Evolutionary conservation across 2,113 vertebrate genomes (phyloP), one percentile per base, ranked within the genome.

Genomic region (Halcyon malimbica): DNA sequence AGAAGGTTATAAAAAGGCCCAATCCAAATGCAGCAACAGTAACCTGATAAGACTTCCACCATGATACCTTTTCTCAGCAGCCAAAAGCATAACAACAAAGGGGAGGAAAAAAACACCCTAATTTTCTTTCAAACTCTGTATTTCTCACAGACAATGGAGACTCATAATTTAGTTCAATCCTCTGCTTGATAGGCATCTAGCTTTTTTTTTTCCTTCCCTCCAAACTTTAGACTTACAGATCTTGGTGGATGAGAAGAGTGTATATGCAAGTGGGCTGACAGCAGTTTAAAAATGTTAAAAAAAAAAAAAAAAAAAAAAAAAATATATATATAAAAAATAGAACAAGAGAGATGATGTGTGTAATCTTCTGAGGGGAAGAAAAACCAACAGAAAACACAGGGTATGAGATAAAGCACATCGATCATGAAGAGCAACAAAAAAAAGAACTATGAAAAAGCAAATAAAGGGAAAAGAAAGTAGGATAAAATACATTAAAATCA

Each of bases 11-110:
- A 57, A 83, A 90, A 91, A 80, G 48, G 54, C 31, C 46, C 56
- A 64, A 64, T 59, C 54, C 9, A 1, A 95, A 89, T 11, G 35
- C 64, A 89, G 56, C 5, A 88, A 69, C 39, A 90, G 21, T n/a
- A 94, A 92, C 42, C 62, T 31, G 68, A 9, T 50, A 95, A 91
- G 73, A 57, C 64, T 87, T 82, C 54, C 48, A 75, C 68, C 81
- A 56, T 3, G 25, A 39, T 42, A 88, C n/a, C 60, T 89, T 11
- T 84, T 57, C 80, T 82, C 60, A 78, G 77, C 44, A 81, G 62
- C 42, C 73, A 87, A 75, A 90, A 77, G 50, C 54, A 56, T 31
- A 76, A 4, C 20, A 88, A 74, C 46, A 46, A 65, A 71, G 16
- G 11, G 8, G 12, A 21, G 41, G 3, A 70, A 89, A 90, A 84